Percentiles rank a stretch among this genome's conserved stretches.
Evolutionary conservation across 2,797 vertebrate genomes (phyloP).

Genomic region (Morus bassanus): DNA sequence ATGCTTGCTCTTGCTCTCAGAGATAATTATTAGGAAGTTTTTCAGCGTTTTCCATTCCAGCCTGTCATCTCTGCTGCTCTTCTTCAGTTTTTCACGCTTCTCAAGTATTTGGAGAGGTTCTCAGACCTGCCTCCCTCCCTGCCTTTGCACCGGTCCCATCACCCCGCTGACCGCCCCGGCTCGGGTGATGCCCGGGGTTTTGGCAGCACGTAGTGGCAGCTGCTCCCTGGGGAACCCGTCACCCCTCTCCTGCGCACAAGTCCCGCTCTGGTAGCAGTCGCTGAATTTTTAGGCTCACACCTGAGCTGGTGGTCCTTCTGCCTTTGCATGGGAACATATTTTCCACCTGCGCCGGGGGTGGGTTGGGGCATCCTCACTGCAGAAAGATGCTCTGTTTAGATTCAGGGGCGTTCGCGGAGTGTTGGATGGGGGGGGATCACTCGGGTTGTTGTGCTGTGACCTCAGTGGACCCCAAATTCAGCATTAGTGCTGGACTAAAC

Average conservation of each 20-base stretch:
- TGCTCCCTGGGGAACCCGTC: neutral
- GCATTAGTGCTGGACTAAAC: neutral
- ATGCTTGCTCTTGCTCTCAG: neutral
- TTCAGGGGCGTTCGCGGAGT: fast-evolving
- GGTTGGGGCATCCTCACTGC: neutral
- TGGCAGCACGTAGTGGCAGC: fast-evolving
- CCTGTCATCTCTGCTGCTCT: neutral
- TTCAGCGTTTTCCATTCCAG: neutral
- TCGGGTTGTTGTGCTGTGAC: fast-evolving
- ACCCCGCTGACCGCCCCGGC: fast-evolving
- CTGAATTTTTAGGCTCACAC: neutral
- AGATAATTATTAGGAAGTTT: neutral
- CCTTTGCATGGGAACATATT: fast-evolving
- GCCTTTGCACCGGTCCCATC: neutral
- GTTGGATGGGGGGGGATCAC: neutral
- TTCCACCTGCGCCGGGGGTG: neutral
- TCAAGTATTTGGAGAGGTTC: neutral
- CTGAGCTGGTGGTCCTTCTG: neutral
- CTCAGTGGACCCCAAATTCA: neutral
- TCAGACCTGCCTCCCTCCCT: neutral
- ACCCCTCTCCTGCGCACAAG: no score
- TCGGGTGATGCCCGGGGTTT: neutral
- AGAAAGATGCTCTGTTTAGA: neutral
- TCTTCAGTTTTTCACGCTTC: neutral
- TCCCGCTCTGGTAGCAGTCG: neutral